These are phyloP conservation scores for Himantopus leucocephalus DNA, from an alignment of 2,113 vertebrate genomes.

Conservation along the genomic window DNA sequence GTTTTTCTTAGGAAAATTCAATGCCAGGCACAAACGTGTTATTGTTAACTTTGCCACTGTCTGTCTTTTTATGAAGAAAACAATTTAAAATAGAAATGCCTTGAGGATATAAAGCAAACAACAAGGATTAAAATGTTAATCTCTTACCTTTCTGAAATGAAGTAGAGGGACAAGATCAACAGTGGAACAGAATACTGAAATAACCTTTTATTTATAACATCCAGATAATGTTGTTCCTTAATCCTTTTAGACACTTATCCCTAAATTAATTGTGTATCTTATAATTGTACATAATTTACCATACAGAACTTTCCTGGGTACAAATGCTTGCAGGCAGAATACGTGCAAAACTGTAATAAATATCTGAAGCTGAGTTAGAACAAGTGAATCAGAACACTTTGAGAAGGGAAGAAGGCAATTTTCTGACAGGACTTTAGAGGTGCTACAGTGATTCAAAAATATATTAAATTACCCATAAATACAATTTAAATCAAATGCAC, in stretches of 20 bases:
- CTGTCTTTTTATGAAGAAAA: background rate
- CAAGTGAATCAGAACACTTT: background rate
- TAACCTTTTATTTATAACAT: constrained; percentile 4
- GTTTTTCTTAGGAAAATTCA: background rate
- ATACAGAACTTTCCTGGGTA: background rate
- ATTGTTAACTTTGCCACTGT: background rate
- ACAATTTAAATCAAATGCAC: background rate
- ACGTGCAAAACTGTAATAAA: background rate
- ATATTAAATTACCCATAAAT: background rate
- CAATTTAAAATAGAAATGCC: background rate
- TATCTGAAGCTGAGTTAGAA: background rate
- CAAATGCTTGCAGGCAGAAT: background rate
- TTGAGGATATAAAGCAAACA: background rate
- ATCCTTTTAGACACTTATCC: constrained; percentile 33
- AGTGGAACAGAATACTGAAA: background rate
- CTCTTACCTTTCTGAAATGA: background rate
- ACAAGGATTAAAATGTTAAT: background rate
- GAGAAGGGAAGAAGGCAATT: background rate
- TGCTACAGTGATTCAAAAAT: background rate
- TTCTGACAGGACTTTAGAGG: background rate
- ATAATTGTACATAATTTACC: background rate
- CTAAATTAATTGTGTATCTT: background rate
- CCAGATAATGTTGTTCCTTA: constrained; percentile 16
- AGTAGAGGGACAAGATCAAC: background rate
- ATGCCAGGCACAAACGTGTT: background rate